A percentile compares a stretch with the other conserved stretches of the same genome.
phyloP scores from a whole-genome alignment of 2,888 invertebrate species.

The Clivina fossor region DNA sequence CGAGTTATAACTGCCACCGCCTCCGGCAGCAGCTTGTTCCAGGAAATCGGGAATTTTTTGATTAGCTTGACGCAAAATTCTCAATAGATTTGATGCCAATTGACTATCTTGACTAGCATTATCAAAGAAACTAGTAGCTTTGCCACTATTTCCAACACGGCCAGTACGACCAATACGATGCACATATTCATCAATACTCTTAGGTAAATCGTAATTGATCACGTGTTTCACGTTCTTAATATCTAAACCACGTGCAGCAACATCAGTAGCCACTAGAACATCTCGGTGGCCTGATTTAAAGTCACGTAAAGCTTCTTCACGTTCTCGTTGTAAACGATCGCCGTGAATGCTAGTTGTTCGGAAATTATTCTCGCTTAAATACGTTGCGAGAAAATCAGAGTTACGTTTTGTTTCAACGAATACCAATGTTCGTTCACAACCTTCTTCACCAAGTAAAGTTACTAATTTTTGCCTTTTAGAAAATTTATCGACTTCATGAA shows the following conservation, averaged over 20 bases:
- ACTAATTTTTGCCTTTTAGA: conserved; percentile 76
- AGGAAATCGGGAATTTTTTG: conserved; percentile 82
- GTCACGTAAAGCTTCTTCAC: conserved; percentile 74
- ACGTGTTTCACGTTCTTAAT: conserved; percentile 87
- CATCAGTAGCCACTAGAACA: conserved; percentile 92
- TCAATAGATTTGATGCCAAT: conserved; percentile 66
- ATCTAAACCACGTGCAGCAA: conserved; percentile 91
- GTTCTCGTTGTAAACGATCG: conserved; percentile 69
- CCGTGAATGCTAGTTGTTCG: conserved; percentile 75
- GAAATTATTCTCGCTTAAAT: conserved; percentile 75
- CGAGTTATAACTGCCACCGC: conserved; percentile 45
- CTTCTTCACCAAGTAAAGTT: conserved; percentile 64
- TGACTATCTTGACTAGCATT: conserved; percentile 59
- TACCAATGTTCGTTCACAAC: conserved; percentile 67
- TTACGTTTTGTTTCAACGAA: conserved; percentile 90
- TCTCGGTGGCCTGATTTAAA: conserved; percentile 77
- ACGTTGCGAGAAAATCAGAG: conserved; percentile 86
- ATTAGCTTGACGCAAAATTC: conserved; percentile 74
- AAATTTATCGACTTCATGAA: conserved; percentile 68
- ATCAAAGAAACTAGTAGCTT: conserved; percentile 84
- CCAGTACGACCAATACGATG: conserved; percentile 95
- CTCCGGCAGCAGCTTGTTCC: conserved; percentile 54
- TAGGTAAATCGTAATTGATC: conserved; percentile 89
- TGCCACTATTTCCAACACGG: conserved; percentile 87
- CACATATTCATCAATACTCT: conserved; percentile 89